A percentile compares a stretch with the other conserved stretches of the same genome.
These are phyloP conservation scores for Crenuchus spilurus DNA, from an alignment of 2,797 vertebrate genomes.

Conservation along the genomic window DNA sequence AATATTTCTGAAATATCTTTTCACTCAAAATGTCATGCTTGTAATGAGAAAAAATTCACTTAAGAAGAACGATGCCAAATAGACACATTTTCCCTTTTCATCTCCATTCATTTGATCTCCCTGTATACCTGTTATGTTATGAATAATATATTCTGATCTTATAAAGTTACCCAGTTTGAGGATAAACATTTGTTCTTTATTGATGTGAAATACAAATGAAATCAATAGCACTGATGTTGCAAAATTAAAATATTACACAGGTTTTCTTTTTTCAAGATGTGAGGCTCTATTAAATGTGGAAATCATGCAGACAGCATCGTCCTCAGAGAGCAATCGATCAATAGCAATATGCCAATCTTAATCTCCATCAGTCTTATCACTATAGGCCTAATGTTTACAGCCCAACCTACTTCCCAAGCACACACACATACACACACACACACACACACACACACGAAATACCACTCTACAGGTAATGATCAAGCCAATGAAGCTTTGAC, in stretches of 20 bases:
- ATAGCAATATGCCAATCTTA: conserved; percentile 81
- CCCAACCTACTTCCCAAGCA: conserved; percentile 61
- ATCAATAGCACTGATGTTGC: not conserved
- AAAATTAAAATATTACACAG: conserved; percentile 8
- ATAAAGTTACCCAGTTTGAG: too few relatives aligned
- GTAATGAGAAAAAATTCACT: too few relatives aligned
- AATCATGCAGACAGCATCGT: conserved; percentile 75
- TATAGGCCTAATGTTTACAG: conserved; percentile 64
- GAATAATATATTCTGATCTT: too few relatives aligned
- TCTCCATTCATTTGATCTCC: too few relatives aligned
- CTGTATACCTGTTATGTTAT: too few relatives aligned
- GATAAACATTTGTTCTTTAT: not conserved
- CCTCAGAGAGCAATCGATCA: conserved; percentile 73
- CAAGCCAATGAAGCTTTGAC: conserved; percentile 53
- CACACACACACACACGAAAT: not conserved
- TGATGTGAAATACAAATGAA: not conserved
- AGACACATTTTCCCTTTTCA: too few relatives aligned
- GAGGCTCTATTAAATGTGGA: conserved; percentile 46
- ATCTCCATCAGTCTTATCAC: conserved; percentile 63
- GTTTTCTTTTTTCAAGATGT: conserved; percentile 10
- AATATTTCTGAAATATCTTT: too few relatives aligned
- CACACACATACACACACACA: conserved; percentile 23
- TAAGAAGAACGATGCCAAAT: too few relatives aligned
- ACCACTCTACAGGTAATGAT: not conserved
- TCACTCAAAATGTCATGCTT: too few relatives aligned